A percentile compares a stretch with the other conserved stretches of the same genome.
Conservation (phyloP, 2,797 vertebrate species). For the Micromesistius poutassou region DNA sequence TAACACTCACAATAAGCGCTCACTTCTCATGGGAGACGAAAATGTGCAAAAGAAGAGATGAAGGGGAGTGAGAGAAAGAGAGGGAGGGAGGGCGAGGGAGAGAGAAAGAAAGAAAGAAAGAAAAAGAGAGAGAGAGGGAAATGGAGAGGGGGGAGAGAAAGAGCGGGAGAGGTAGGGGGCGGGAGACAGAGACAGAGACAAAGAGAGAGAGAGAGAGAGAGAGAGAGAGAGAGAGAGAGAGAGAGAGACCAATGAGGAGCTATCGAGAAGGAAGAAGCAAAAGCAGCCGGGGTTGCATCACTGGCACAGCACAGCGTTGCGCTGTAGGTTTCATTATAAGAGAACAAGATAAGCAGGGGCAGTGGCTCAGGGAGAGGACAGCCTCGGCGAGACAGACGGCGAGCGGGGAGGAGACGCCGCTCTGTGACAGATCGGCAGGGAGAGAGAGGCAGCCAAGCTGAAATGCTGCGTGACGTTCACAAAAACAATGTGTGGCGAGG, state of each 20-base stretch:
- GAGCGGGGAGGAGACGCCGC: neutral
- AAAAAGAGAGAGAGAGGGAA: constrained; percentile 6
- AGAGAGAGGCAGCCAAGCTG: neutral
- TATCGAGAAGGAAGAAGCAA: no score
- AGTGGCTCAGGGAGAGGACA: neutral
- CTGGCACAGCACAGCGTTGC: neutral
- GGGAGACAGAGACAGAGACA: neutral
- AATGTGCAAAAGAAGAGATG: no score
- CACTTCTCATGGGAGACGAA: no score
- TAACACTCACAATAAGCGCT: no score
- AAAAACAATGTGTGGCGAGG: neutral
- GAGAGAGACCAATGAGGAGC: no score
- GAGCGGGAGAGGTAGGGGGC: no score
- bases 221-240: neutral
- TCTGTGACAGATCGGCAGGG: neutral
- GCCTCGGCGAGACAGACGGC: neutral
- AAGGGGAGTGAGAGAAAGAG: no score
- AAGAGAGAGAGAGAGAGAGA: constrained; percentile 6
- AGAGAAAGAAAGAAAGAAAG: neutral
- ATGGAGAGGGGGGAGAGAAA: neutral
- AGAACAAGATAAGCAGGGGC: neutral
- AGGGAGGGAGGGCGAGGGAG: neutral
- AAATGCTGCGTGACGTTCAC: neutral
- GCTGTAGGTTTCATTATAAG: neutral
- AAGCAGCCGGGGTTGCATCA: neutral